A percentile compares a stretch with the other conserved stretches of the same genome.
phyloP scores from a whole-genome alignment of 2,888 invertebrate species.

The Lingula anatina region DNA sequence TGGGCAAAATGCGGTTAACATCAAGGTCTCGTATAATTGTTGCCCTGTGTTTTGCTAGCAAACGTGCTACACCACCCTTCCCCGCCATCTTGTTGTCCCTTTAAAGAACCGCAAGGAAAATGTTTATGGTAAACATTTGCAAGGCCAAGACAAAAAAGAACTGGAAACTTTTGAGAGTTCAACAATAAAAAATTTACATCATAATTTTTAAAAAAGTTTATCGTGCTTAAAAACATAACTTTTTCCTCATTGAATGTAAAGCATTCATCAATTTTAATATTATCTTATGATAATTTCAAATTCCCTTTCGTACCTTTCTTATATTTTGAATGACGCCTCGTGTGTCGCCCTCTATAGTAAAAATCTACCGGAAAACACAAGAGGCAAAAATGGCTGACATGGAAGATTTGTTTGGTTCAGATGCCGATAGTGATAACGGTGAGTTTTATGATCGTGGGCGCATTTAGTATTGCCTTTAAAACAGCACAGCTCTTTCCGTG shows the following conservation, averaged over 20 bases:
- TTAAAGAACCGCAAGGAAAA: not conserved
- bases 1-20: slow-evolving; percentile 30
- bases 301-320: no score
- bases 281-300: no score
- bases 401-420: slow-evolving; percentile 22
- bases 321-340: no score
- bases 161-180: not conserved
- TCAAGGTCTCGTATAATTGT: slow-evolving; percentile 35
- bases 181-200: not conserved
- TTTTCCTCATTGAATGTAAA: not conserved
- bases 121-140: not conserved
- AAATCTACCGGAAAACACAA: no score
- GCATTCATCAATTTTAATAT: no score
- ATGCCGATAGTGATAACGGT: slow-evolving; percentile 10
- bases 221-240: no score
- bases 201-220: not conserved
- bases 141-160: no score
- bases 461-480: no score
- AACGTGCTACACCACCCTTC: slow-evolving; percentile 30
- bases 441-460: no score
- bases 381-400: slow-evolving; percentile 21
- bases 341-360: no score
- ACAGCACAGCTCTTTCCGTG: no score
- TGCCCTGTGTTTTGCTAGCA: slow-evolving; percentile 31
- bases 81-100: slow-evolving; percentile 35